Evolutionary conservation across 1,140 invertebrate species (phyloP), one percentile per base, ranked within the genome.

Genomic region (Glomeris maerens): DNA sequence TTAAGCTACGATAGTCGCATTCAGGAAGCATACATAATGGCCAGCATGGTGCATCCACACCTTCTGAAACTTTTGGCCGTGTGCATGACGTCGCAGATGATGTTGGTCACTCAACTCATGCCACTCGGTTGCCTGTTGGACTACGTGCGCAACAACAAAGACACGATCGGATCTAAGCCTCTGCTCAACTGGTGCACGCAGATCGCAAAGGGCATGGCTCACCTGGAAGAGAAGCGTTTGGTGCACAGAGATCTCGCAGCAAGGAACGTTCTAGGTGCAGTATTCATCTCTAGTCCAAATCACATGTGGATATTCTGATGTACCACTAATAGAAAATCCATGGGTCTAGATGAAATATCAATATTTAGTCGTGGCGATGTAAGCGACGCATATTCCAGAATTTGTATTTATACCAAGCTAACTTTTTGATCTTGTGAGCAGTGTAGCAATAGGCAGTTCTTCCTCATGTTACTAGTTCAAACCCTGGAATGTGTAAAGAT

Each of bases 101-200:
- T 96, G 90, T 68, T 97, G 21, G 87, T 98, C 3, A 98, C 94
- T 0, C 92, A 96, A 62, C 70, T 98, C 2, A 96, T 98, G 90
- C 92, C 94, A 0, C 61, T 97, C 0, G 95, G 94, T 4, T 94
- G 89, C 69, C 72, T 99, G 21, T 71, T 98, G 2, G 90, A 97
- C 62, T 98, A 98, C 64, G 89, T 98, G 1, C 72, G 87, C 17
- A 89, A 81, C 47, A 88, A 96, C 61, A 83, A 83, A 57, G 84
- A 93, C 57, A 89, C 89, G 68, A 93, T 98, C 56, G 88, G 90
- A 21, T 93, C 93, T 0, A 95, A 96, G 66, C 80, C 84, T 2
- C 70, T 98, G 54, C 72, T 98, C 3, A 94, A 93, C 63, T 98
- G 94, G 90, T 95, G 89, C 60, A 92, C 90, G 0, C 95, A 99